Base-by-base conservation (phyloP, 2,113 vertebrate genomes). In the Strix uralensis region DNA sequence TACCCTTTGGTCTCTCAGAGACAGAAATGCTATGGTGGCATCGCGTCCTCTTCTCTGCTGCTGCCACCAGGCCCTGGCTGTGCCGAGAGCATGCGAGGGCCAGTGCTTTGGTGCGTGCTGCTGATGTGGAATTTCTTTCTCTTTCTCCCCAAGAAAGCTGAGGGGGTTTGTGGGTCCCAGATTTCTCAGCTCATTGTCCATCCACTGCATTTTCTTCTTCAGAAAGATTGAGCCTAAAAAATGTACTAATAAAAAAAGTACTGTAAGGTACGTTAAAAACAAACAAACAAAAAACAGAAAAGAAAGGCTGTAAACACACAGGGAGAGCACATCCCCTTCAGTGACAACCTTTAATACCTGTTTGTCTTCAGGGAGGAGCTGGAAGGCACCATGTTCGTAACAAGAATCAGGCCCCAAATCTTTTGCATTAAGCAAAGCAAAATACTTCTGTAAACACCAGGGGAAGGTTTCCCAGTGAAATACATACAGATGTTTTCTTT, bases 401-500 rank as follows among this genome's bases (percentile, higher is more conserved):
- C 9, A 61, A 77, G 63, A 71, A 93, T 94, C 51, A 71, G 86
- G 51, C 42, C 59, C 86, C 23, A 67, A 87, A 95, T 92, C 44
- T 90, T 81, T 51, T 2, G 4, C 46, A 61, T 84, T 67, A 92
- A 90, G 71, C 55, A 96, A 89, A 86, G 36, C 38, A 93, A 92
- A 94, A 85, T 36, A 58, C 83, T 94, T 82, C 89, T 97, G 72
- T 78, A 61, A 96, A 95, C 61, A 92, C 71, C 74, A 59, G 66
- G 51, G 55, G 52, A 94, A 91, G 70, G 36, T 82, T 94, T 96
- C 66, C 77, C 87, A 91, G 73, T 90, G 94, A 97, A 97, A 95
- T 85, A 94, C 23, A 85, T 70, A 83, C 55, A 87, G 80, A 66
- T 94, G 91, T 91, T 97, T 97, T 97, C 94, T 96, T 97, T 95